Conservation (phyloP, 2,797 vertebrate species). For the Platalea minor region DNA sequence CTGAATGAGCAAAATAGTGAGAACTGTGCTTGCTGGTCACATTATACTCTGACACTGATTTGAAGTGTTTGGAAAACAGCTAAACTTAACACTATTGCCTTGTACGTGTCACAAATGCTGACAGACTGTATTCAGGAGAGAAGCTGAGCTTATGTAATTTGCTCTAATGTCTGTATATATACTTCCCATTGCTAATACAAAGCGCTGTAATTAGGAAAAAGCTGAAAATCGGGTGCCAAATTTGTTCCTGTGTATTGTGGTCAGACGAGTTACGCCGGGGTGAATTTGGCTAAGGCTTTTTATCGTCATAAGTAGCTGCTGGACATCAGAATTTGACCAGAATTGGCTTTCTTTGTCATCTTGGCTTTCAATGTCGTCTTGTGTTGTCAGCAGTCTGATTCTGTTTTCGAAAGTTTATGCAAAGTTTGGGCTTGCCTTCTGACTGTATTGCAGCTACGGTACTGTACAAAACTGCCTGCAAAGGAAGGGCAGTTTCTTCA, state of each 20-base stretch:
- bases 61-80: neutral
- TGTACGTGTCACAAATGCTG: no score
- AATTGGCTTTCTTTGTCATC: neutral
- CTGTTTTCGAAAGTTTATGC: neutral
- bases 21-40: neutral
- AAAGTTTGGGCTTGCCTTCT: neutral
- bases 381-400: neutral
- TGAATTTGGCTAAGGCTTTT: neutral
- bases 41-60: neutral
- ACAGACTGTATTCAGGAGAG: neutral
- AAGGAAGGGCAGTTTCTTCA: neutral
- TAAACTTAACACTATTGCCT: rapidly evolving
- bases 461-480: neutral
- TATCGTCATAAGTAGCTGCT: neutral
- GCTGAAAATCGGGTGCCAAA: neutral
- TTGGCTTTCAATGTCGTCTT: neutral
- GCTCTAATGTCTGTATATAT: neutral
- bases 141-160: neutral
- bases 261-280: neutral
- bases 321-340: neutral
- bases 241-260: neutral
- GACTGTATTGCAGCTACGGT: neutral
- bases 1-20: neutral
- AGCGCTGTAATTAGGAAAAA: neutral
- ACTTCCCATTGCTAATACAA: neutral